Conservation (phyloP, 1,140 invertebrate species). For the Philotrypesis tridentata region DNA sequence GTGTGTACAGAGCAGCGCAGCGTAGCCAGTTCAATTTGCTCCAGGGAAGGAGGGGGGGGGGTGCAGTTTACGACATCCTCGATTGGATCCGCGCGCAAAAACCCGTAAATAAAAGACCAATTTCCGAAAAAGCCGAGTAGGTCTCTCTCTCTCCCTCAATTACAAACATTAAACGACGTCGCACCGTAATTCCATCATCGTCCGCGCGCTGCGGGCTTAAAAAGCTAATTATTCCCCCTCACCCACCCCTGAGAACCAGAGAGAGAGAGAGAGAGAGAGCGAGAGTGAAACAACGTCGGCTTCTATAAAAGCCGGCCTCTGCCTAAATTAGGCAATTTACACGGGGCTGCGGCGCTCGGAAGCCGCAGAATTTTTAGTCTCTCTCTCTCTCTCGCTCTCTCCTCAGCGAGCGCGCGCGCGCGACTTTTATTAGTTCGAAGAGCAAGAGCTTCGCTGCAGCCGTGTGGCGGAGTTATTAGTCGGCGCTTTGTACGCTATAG, state of each 20-base stretch:
- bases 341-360: conserved; percentile 49
- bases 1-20: too few species aligned
- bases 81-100: not conserved
- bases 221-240: conserved; percentile 29
- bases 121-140: conserved; percentile 13
- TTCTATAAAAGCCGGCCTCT: conserved; percentile 43
- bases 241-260: too few species aligned
- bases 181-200: conserved; percentile 42
- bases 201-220: conserved; percentile 27
- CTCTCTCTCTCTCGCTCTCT: too few species aligned
- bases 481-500: not conserved
- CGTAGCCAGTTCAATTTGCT: conserved; percentile 13
- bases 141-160: conserved; percentile 8
- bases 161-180: conserved; percentile 23
- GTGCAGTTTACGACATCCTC: not conserved
- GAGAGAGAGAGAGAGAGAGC: not conserved
- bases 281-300: conserved; percentile 22
- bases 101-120: conserved; percentile 40
- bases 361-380: conserved; percentile 48
- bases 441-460: not conserved
- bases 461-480: conserved; percentile 48
- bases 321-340: conserved; percentile 68
- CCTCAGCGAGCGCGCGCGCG: conserved; percentile 13
- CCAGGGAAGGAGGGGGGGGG: too few species aligned
- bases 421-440: conserved; percentile 50